Evolutionary conservation across 2,113 vertebrate species (phyloP), one percentile per base, ranked within the genome.

Genomic region (Pollimyrus isidori): DNA sequence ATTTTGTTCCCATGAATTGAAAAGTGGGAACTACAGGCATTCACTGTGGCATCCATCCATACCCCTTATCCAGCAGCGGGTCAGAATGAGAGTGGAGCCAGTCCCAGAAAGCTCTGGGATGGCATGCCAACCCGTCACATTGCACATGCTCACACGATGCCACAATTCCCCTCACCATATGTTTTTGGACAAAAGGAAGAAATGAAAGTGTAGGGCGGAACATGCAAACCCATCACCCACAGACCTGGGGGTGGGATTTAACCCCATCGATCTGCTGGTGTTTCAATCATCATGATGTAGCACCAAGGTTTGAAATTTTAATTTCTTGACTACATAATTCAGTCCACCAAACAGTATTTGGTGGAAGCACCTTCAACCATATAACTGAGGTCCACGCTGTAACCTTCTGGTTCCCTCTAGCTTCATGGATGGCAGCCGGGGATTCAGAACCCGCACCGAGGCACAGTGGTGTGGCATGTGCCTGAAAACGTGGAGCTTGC

Each of bases 351-450:
- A 80, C 35, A 42, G 62, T 69, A 69, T 30, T 30, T 69, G 10
- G 62, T 69, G n/a, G 62, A 69, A 30, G 62, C 73, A 80, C 45
- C 5, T 26, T 48, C 48, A 23, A 48, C 82, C 48, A 30, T 15
- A n/a, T 49, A 42, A 80, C 11, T 19, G 17, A 80, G 19, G 19
- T 42, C 11, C 73, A 69, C 1, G 1, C 1, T 80, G 15, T 80
- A 15, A 42, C 73, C 11, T 84, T 62, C 17, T 23, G 56, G 15
- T 35, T 48, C 82, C 58, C 48, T 30, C 23, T 56, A 98, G 97
- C 95, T 97, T 87, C 97, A 97, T 93, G 95, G 96, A 91, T 98
- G 97, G 97, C 97, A 98, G 91, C 97, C 97, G 0, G 97, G 97
- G 10, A 98, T 98, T 88, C 95, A 96, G 92, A 97, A 98, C 92